Percentiles rank a stretch among this genome's conserved stretches.
These are phyloP conservation scores for Pipra filicauda DNA, from an alignment of 2,113 vertebrate species.

Conservation along the genomic window DNA sequence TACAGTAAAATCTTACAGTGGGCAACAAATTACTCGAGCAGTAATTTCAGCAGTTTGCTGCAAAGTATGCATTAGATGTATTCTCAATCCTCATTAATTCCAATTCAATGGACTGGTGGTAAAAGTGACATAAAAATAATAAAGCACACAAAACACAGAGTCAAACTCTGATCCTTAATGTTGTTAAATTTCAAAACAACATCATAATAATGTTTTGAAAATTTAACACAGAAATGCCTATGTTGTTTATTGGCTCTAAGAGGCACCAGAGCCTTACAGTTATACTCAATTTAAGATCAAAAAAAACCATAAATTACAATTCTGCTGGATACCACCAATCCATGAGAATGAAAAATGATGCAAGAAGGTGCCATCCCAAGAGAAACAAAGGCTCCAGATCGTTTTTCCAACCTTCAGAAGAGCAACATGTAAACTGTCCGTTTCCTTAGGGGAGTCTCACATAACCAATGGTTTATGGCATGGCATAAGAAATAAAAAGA, in stretches of 20 bases:
- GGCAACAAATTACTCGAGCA: conserved; percentile 16
- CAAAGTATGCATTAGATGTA: not conserved
- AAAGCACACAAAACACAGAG: not conserved
- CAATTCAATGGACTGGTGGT: not conserved
- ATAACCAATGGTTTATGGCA: not conserved
- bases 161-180: not conserved
- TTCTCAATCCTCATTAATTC: conserved; percentile 42
- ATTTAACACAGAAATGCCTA: not conserved
- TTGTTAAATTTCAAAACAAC: not conserved
- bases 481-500: not conserved
- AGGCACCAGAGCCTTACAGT: not conserved
- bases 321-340: not conserved
- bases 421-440: not conserved
- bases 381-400: not conserved
- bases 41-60: conserved; percentile 8
- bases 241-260: not conserved
- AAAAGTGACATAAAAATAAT: conserved; percentile 39
- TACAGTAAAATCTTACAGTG: not conserved
- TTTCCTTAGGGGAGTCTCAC: not conserved
- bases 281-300: not conserved
- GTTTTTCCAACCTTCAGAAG: not conserved
- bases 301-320: not conserved
- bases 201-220: not conserved
- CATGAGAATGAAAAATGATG: not conserved
- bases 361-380: not conserved